These are phyloP conservation scores for Acleris sparsana DNA, from an alignment of 2,888 invertebrate genomes.

Conservation along the genomic window DNA sequence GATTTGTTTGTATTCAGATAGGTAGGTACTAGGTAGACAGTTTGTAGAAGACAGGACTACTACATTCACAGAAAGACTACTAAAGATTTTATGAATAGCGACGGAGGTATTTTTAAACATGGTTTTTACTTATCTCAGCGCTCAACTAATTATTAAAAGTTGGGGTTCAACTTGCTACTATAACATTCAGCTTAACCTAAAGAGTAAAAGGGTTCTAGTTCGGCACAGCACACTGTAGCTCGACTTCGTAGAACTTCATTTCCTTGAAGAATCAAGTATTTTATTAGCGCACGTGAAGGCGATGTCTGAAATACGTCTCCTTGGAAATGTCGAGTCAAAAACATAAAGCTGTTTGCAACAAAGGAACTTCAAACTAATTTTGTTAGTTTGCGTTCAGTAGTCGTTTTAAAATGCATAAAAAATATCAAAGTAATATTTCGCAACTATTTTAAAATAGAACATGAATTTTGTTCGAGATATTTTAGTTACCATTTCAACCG, in stretches of 20 bases:
- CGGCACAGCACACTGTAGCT: background rate
- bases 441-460: background rate
- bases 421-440: background rate
- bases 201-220: background rate
- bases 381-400: slow-evolving; percentile 18
- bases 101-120: no score
- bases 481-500: background rate
- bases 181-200: background rate
- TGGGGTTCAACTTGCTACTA: no score
- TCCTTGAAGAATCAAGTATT: slow-evolving; percentile 26
- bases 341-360: slow-evolving; percentile 27
- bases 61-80: no score
- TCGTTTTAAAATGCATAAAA: background rate
- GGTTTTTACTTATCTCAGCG: no score
- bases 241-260: slow-evolving; percentile 16
- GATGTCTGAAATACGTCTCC: slow-evolving; percentile 30
- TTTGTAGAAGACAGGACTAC: no score
- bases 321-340: slow-evolving; percentile 25
- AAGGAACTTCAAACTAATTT: slow-evolving; percentile 29
- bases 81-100: no score
- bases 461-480: background rate
- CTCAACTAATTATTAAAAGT: no score
- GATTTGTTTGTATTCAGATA: no score
- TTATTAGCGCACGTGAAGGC: slow-evolving; percentile 24
- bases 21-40: no score